phyloP scores from a whole-genome alignment of 2,797 vertebrate genomes.

The Gymnothorax reevesii region DNA sequence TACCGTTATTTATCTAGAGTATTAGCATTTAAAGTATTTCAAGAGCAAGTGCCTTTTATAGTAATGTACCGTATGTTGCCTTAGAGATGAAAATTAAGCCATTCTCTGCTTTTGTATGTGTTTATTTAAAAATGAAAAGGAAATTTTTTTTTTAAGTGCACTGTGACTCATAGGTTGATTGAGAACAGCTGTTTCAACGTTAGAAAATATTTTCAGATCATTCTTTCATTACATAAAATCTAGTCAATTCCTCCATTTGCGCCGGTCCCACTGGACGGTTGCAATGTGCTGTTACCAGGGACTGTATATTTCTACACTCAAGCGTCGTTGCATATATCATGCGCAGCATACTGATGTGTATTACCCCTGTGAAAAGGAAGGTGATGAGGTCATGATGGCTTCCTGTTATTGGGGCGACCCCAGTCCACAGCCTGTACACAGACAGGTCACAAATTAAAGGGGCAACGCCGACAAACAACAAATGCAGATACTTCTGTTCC shows the following conservation, averaged over 20 bases:
- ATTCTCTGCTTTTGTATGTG: not conserved
- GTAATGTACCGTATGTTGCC: slow-evolving; percentile 15
- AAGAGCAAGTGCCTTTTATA: not conserved
- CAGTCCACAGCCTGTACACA: not conserved
- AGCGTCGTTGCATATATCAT: not conserved
- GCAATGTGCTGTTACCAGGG: not conserved
- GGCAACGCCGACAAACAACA: too few relatives aligned
- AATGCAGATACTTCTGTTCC: too few relatives aligned
- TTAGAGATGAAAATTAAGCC: not conserved
- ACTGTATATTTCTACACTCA: not conserved
- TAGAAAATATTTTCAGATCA: not conserved
- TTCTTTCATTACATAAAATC: not conserved
- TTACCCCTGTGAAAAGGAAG: not conserved
- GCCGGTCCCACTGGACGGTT: not conserved
- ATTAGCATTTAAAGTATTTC: slow-evolving; percentile 15
- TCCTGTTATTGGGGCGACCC: slow-evolving; percentile 13
- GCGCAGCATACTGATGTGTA: slow-evolving; percentile 5
- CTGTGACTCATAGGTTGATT: not conserved
- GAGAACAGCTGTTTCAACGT: not conserved
- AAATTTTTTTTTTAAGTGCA: not conserved
- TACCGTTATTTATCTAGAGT: slow-evolving; percentile 16
- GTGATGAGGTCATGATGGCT: slow-evolving; percentile 25
- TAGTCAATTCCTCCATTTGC: not conserved
- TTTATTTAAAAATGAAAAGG: slow-evolving; percentile 6
- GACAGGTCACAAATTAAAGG: too few relatives aligned